A percentile compares a stretch with the other conserved stretches of the same genome.
phyloP scores from a whole-genome alignment of 2,113 vertebrate species.

The Mobula hypostoma region DNA sequence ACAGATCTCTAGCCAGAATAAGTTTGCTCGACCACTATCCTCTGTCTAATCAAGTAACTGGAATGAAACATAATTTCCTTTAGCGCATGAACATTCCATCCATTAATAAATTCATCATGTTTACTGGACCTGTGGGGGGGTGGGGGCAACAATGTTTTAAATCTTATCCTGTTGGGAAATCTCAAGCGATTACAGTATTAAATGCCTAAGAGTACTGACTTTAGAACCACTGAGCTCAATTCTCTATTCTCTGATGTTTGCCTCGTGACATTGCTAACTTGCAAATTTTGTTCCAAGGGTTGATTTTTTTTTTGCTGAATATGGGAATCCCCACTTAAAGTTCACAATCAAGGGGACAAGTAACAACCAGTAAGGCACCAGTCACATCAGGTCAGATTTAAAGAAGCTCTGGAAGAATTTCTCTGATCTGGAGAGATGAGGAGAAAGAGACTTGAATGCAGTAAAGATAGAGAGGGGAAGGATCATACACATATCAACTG shows the following conservation, averaged over 20 bases:
- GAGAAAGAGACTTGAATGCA: not conserved
- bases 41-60: not conserved
- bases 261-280: not conserved
- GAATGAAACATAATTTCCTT: not conserved
- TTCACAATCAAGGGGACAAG: not conserved
- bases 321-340: not conserved
- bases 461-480: not conserved
- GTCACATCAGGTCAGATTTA: not conserved
- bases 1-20: too few relatives aligned
- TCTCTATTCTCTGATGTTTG: not conserved
- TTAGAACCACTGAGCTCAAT: not conserved
- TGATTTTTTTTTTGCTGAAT: not conserved
- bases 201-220: not conserved
- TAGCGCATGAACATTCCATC: not conserved
- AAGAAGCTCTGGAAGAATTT: not conserved
- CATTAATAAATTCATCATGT: constrained; percentile 3
- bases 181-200: not conserved
- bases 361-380: not conserved
- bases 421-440: not conserved
- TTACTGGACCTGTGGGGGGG: not conserved
- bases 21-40: too few relatives aligned
- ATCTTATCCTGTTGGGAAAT: not conserved
- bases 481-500: not conserved
- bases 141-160: not conserved
- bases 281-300: not conserved